Evolutionary conservation across 1,140 invertebrate species (phyloP).

Genomic region (Drosophila punjabiensis): DNA sequence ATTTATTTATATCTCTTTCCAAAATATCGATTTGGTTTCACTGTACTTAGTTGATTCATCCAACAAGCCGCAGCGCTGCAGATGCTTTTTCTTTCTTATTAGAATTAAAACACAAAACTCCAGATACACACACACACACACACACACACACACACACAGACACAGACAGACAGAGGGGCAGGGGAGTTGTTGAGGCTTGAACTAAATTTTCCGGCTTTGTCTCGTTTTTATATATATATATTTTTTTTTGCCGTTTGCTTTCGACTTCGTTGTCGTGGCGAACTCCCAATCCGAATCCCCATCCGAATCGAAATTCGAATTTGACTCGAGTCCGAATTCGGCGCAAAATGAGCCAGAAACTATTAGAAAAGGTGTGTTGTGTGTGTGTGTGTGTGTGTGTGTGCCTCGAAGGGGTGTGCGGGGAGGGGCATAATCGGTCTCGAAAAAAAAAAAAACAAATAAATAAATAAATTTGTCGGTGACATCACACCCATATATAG

Average conservation of each 20-base stretch:
- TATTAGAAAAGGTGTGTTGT: constrained; percentile 60
- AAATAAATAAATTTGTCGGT: constrained; percentile 34
- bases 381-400: constrained; percentile 45
- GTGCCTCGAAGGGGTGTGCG: constrained; percentile 1
- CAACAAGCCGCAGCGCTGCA: constrained; percentile 33
- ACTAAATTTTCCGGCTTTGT: constrained; percentile 50
- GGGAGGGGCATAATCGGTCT: constrained; percentile 33
- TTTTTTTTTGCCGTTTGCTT: background rate
- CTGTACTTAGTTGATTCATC: constrained; percentile 23
- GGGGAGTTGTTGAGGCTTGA: constrained; percentile 21
- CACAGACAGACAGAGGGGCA: background rate
- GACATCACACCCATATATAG: constrained; percentile 11
- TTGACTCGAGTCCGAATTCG: constrained; percentile 54
- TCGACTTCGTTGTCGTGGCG: constrained; percentile 7
- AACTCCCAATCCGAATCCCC: constrained; percentile 11
- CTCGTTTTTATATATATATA: constrained; percentile 25
- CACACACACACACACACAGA: constrained; percentile 1
- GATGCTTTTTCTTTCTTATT: constrained; percentile 74
- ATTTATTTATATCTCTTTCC: no score
- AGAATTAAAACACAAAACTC: constrained; percentile 67
- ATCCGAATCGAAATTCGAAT: constrained; percentile 28
- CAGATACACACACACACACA: constrained; percentile 48
- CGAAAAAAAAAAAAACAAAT: constrained; percentile 13
- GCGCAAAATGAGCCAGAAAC: constrained; percentile 73
- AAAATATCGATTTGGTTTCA: background rate